A percentile compares a stretch with the other conserved stretches of the same genome.
Conservation (phyloP, 2,113 vertebrate genomes). For the Athene cunicularia region DNA sequence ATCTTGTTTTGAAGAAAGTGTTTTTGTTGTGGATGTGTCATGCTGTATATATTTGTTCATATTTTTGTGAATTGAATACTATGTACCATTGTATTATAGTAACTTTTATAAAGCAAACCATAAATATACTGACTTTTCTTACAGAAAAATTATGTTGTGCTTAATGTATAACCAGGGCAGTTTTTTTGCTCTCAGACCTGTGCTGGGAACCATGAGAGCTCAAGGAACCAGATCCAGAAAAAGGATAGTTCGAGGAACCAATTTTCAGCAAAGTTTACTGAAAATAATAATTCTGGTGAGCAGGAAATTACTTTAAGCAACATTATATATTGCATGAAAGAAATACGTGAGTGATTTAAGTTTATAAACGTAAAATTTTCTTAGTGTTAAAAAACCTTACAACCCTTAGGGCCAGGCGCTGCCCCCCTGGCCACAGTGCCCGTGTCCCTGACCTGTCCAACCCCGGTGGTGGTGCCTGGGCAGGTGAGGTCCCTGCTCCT, state of each 20-base stretch:
- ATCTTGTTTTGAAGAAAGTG: conserved; percentile 85
- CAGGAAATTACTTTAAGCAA: not conserved
- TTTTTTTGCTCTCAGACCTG: not conserved
- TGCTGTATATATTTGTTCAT: conserved; percentile 90
- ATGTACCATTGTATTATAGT: conserved; percentile 93
- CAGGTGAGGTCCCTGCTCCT: not conserved
- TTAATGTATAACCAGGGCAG: conserved; percentile 24
- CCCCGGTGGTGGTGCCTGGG: not conserved
- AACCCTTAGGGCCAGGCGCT: accelerated
- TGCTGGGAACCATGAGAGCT: not conserved
- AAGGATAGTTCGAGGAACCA: not conserved
- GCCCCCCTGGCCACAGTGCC: not conserved
- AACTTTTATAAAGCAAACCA: conserved; percentile 94
- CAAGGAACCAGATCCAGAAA: not conserved
- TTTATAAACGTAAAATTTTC: not conserved
- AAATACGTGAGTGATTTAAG: not conserved
- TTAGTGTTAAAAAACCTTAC: not conserved
- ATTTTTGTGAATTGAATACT: conserved; percentile 93
- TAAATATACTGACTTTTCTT: conserved; percentile 94
- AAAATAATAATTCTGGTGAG: not conserved
- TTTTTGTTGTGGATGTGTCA: conserved; percentile 87
- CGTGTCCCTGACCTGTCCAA: accelerated
- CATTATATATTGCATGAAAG: not conserved
- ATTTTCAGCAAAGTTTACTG: not conserved
- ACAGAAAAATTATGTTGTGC: conserved; percentile 75